Evolutionary conservation across 92 coral and sea anemone genomes (phyloP).

Genomic region (Epizoanthus ramosus): DNA sequence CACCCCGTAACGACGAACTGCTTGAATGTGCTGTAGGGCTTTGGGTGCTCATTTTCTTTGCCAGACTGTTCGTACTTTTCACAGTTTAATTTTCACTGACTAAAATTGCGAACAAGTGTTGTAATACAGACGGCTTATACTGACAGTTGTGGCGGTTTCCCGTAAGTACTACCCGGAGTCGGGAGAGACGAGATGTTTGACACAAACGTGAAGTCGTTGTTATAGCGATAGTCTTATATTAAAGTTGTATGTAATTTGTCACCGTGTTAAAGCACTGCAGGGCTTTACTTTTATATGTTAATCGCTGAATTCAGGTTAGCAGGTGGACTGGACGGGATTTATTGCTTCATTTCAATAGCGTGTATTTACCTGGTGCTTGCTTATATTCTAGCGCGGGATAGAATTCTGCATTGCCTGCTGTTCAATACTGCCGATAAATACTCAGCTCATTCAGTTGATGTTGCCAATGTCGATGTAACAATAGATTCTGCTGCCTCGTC

Average conservation of each 20-base stretch:
- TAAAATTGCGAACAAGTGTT: neutral
- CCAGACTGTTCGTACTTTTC: too few relatives aligned
- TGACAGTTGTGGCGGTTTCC: neutral
- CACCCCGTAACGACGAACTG: constrained; percentile 64
- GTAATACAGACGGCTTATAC: neutral
- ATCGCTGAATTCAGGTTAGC: neutral
- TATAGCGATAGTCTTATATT: constrained; percentile 76
- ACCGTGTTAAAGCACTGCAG: neutral
- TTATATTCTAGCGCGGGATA: too few relatives aligned
- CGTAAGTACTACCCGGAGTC: neutral
- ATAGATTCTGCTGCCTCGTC: too few relatives aligned
- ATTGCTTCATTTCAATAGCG: too few relatives aligned
- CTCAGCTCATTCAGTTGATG: too few relatives aligned
- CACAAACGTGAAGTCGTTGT: constrained; percentile 62
- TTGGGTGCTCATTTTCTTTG: constrained; percentile 47
- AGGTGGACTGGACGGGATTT: constrained; percentile 1
- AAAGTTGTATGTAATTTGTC: constrained; percentile 62
- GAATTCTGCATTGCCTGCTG: too few relatives aligned
- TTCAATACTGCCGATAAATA: too few relatives aligned
- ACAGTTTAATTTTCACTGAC: neutral
- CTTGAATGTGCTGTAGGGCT: constrained; percentile 50
- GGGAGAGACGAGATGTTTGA: constrained; percentile 5
- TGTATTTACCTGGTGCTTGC: too few relatives aligned
- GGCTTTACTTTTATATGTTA: constrained; percentile 18
- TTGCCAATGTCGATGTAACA: too few relatives aligned